Base-by-base conservation (phyloP, 2,888 invertebrate genomes). In the Ectemnius continuus region DNA sequence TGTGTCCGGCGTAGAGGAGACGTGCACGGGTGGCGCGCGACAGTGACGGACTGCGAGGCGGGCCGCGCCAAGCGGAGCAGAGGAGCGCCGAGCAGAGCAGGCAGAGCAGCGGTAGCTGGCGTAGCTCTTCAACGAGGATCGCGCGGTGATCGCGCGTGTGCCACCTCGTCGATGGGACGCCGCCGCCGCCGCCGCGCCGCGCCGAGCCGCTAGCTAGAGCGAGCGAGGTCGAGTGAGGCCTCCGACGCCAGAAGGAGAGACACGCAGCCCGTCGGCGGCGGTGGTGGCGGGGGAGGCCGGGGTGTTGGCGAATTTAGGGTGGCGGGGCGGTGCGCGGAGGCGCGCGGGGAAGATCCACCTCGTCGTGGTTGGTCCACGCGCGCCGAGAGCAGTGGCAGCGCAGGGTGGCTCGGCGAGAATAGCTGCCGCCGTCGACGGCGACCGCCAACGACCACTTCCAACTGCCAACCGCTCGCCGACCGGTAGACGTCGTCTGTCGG, bases 101-200 rank as follows among this genome's bases (percentile, higher is more conserved):
- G 88, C 82, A 85, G 84, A 85, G 82, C 85, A 88, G 83, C 88
- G 92, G 84, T 92, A 91, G 73, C 91, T 91, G 56, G 87, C 77
- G 66, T 52, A 16, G 90, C 86, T 79, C 88, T 83, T 86, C 80
- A 75, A 70, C 80, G 82, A 80, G 82, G 79, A 75, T 78, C 73
- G 79, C 76, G 78, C 66, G 77, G 85, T 81, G 79, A 79, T 80
- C 82, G 80, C 80, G 76, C 77, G 75, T 72, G 79, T 73, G 74
- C 67, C 80, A 62, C 68, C 73, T 52, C 72, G 61, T 20, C 61
- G 69, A 75, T 69, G 67, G 78, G 75, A 74, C 75, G 75, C 76
- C 72, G 65, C 70, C 67, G 66, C 75, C 74, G 68, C 70, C 63
- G 76, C 80, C 67, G 76, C 67, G 69, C 11, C 36, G 36, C 23